Base-by-base conservation (phyloP, 2,797 vertebrate species). In the Cuculus canorus region DNA sequence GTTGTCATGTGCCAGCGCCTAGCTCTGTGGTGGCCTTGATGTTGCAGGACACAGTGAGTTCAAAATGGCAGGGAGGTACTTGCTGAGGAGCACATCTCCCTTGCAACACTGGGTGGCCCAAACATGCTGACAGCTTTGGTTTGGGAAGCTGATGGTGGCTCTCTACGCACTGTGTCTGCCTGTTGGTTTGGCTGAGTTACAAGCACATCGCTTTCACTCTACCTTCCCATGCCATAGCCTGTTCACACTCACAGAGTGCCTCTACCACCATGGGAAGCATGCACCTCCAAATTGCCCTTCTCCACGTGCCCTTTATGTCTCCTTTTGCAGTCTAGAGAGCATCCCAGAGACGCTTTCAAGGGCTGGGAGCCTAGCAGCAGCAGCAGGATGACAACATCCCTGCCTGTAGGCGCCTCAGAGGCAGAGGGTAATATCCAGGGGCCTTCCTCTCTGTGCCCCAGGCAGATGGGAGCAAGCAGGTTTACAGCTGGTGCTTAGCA, bases 121-220 rank as follows among this genome's bases (percentile, higher is more conserved):
- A 90, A 65, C 47, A 82, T 83, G 50, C 53, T 83, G 85, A 77
- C 76, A 94, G 61, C 66, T 91, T 86, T 69, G n/a, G 68, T 71
- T 91, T 77, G 68, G 48, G 61, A 82, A 73, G 32, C 8, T 80
- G 23, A 25, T 7, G 4, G n/a, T 75, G 18, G 27, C 11, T 86
- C 6, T 70, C 32, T 78, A 21, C 61, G 39, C 7, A 8, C 35
- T 33, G 15, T 15, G 3, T 35, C 50, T 79, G 53, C 61, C 30
- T 73, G 5, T 79, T 84, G 77, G 30, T 43, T 89, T 91, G 59
- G 15, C 76, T 59, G 53, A 89, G 25, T 39, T 93, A 71, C 0
- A 1, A 93, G 57, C 61, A 68, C 25, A 54, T 60, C 21, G 25
- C 13, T 11, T 48, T 60, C 27, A 30, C 27, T 78, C 47, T 52